Percentiles rank a stretch among this genome's conserved stretches.
phyloP scores from a whole-genome alignment of 2,113 vertebrate species.

The Argyrosomus japonicus region DNA sequence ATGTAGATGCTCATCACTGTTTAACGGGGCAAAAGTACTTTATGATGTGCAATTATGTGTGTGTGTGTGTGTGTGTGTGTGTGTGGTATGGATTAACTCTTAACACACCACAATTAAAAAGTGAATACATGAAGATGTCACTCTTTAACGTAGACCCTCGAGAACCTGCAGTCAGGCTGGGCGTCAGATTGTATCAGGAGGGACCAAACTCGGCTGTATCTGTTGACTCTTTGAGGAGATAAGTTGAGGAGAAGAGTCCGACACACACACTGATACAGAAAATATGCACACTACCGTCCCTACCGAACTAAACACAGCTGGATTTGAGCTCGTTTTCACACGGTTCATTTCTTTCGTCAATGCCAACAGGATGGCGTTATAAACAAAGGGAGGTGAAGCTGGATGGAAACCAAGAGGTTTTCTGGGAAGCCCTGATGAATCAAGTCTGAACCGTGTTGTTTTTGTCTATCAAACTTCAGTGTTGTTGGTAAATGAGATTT shows the following conservation, averaged over 20 bases:
- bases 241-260: slow-evolving; percentile 23
- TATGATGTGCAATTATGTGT: background rate
- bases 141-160: background rate
- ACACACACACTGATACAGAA: slow-evolving; percentile 26
- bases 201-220: background rate
- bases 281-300: slow-evolving; percentile 25
- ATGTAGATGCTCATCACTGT: slow-evolving; percentile 27
- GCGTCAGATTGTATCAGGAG: slow-evolving; percentile 28
- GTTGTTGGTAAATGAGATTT: background rate
- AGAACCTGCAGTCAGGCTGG: slow-evolving; percentile 2
- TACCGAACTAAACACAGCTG: slow-evolving; percentile 73
- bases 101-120: too few species aligned
- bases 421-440: background rate
- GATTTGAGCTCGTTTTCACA: slow-evolving; percentile 8
- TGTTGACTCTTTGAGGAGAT: slow-evolving; percentile 23
- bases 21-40: slow-evolving; percentile 3
- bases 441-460: background rate
- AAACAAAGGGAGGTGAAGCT: background rate
- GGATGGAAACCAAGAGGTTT: background rate
- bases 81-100: background rate
- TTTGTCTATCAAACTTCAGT: background rate
- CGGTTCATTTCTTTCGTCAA: background rate
- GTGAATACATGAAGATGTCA: background rate
- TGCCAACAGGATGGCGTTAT: background rate
- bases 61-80: slow-evolving; percentile 2